These are phyloP conservation scores for Ispidina lecontei DNA, from an alignment of 2,797 vertebrate species.

Conservation along the genomic window DNA sequence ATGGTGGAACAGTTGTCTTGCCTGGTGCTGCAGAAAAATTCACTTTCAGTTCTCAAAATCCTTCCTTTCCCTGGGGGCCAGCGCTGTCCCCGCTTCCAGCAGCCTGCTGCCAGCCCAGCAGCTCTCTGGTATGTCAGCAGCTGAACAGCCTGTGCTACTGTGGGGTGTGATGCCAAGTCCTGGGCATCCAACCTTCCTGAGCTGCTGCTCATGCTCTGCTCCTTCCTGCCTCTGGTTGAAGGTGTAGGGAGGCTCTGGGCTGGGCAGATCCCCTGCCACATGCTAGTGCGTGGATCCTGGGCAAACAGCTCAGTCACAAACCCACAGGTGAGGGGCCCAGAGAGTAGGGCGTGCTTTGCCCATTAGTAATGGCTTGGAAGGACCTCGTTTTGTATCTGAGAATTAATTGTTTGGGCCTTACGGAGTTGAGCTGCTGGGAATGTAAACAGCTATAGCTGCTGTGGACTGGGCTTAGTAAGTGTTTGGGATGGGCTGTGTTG, in stretches of 20 bases:
- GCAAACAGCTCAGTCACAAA: not conserved
- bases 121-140: not conserved
- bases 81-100: not conserved
- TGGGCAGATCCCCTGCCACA: not conserved
- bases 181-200: rapidly evolving
- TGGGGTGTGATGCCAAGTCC: not conserved
- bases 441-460: not conserved
- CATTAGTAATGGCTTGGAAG: not conserved
- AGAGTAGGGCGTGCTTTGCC: not conserved
- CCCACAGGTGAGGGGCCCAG: not conserved
- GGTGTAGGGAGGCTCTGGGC: not conserved
- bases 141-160: not conserved
- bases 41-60: not conserved
- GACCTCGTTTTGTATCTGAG: not conserved
- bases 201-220: not conserved
- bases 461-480: not conserved
- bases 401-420: not conserved
- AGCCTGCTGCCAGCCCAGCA: not conserved
- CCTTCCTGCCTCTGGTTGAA: not conserved
- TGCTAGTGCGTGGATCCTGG: not conserved
- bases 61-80: not conserved
- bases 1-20: not conserved
- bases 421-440: not conserved
- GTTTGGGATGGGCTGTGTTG: not conserved
- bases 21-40: not conserved